Evolutionary conservation across 2,797 vertebrate species (phyloP), one percentile per base, ranked within the genome.

Genomic region (Iguana delicatissima): DNA sequence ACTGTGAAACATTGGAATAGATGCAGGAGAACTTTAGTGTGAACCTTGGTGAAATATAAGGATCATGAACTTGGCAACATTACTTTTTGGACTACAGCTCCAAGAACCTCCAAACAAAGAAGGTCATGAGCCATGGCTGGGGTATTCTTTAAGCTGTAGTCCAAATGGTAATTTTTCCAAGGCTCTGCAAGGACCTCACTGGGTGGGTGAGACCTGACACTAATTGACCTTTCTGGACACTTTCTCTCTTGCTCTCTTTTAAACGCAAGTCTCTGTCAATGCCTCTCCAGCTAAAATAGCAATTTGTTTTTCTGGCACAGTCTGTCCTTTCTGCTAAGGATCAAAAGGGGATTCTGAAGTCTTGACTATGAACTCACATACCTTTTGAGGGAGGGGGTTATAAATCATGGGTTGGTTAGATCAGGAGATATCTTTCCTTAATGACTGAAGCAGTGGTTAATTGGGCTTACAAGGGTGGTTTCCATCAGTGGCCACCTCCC

Each of bases 311-410:
- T 89, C 88, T 92, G 92, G 91, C 83, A 91, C 83, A 93, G 72
- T 88, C 50, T 89, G 9, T 92, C 84, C 86, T 93, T 94, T 93
- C 38, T 93, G 90, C 85, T 85, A 84, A 90, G 29, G 57, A 94
- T 95, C 90, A 93, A 95, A 95, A 95, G 81, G 76, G 84, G 35
- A 88, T 95, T 92, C 93, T 84, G 16, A 94, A 90, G 79, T 91
- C 69, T 85, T 94, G 92, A 42, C 84, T 92, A 26, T 94, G 91
- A 89, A 84, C 83, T 95, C 93, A 57, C 59, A 52, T 93, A 87
- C 73, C 5, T 91, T 93, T 93, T 73, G 2, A 18, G n/a, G 10
- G 35, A 10, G 88, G 38, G 74, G 76, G 92, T 90, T 94, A 91
- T 93, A 92, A 94, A 91, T 92, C 84, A 89, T 90, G 3, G 88